phyloP scores from a whole-genome alignment of 1,140 invertebrate genomes.

The Trichonephila clavata region DNA sequence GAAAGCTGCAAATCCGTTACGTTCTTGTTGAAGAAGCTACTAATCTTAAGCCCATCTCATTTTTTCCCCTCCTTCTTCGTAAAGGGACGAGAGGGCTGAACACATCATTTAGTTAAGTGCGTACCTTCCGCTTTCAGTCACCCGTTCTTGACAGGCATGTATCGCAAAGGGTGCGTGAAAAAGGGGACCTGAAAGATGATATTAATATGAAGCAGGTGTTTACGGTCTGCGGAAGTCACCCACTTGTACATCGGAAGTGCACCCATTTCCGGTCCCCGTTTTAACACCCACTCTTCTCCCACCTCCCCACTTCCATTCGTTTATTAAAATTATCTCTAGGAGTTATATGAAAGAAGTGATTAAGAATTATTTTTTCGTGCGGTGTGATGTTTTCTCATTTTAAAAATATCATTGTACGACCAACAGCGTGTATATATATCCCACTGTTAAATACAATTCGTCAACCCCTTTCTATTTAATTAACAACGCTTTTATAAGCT shows the following conservation, averaged over 20 bases:
- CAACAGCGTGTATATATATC: too few species aligned
- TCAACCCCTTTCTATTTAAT: too few species aligned
- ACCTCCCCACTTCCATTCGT: background rate
- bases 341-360: too few species aligned
- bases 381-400: too few species aligned
- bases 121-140: background rate
- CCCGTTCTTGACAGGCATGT: slow-evolving; percentile 16
- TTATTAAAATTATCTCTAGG: background rate
- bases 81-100: background rate
- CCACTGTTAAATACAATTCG: too few species aligned
- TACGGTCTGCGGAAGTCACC: slow-evolving; percentile 32
- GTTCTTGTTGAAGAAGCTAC: background rate
- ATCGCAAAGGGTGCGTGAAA: background rate
- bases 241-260: slow-evolving; percentile 42
- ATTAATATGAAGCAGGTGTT: slow-evolving; percentile 50
- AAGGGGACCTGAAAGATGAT: slow-evolving; percentile 38
- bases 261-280: slow-evolving; percentile 34
- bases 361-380: too few species aligned
- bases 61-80: too few species aligned
- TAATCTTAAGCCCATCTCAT: background rate
- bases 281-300: background rate
- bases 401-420: too few species aligned
- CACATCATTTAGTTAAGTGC: background rate
- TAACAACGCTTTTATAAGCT: too few species aligned
- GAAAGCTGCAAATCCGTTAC: too few species aligned